phyloP scores from a whole-genome alignment of 2,113 vertebrate species.

The Cercocebus atys region DNA sequence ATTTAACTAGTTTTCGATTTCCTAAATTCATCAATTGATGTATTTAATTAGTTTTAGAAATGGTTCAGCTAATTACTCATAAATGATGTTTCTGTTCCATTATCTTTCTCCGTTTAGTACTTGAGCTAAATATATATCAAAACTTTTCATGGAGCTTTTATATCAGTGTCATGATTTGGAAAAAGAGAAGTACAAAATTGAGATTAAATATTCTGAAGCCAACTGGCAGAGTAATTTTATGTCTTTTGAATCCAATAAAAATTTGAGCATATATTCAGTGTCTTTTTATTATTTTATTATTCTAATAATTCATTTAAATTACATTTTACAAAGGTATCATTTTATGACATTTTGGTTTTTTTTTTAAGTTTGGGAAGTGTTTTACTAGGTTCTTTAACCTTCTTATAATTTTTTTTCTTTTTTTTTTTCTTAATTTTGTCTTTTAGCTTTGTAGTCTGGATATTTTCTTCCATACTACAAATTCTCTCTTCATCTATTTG shows the following conservation, averaged over 20 bases:
- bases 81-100: not conserved
- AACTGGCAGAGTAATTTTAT: constrained; percentile 31
- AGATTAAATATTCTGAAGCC: not conserved
- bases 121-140: not conserved
- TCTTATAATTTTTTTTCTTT: not conserved
- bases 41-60: constrained; percentile 14
- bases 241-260: constrained; percentile 10
- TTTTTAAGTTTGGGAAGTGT: not conserved
- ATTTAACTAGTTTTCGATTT: not conserved
- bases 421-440: not conserved
- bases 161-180: not conserved
- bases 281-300: constrained; percentile 23
- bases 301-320: not conserved
- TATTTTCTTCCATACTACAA: not conserved
- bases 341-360: not conserved
- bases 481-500: not conserved
- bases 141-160: not conserved
- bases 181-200: not conserved
- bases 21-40: not conserved
- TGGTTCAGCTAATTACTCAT: not conserved
- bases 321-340: not conserved
- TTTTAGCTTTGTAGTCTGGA: not conserved
- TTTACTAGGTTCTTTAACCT: not conserved
- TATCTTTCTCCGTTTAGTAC: not conserved
- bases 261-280: not conserved